These are phyloP conservation scores for Nephrotoma flavescens DNA, from an alignment of 2,888 invertebrate genomes.

Conservation along the genomic window DNA sequence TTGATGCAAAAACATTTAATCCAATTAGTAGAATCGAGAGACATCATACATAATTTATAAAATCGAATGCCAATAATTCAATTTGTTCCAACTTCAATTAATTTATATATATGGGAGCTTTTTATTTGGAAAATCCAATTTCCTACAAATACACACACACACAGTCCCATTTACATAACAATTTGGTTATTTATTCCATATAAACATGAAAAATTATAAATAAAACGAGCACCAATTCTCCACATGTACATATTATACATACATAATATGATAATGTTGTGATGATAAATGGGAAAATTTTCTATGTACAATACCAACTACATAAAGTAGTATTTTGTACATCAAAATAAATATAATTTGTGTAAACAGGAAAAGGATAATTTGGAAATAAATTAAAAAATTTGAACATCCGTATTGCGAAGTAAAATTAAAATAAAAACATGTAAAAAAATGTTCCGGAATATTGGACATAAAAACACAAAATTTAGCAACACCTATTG, in stretches of 20 bases:
- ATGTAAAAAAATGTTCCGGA: background rate
- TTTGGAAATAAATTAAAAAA: background rate
- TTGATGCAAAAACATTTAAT: background rate
- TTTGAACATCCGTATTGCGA: background rate
- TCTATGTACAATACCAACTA: background rate
- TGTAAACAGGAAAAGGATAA: background rate
- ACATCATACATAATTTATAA: background rate
- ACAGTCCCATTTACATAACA: background rate
- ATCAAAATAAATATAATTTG: background rate
- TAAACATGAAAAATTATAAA: background rate
- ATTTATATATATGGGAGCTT: background rate
- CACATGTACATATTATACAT: background rate
- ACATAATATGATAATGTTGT: background rate
- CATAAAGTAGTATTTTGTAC: background rate
- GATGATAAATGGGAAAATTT: background rate
- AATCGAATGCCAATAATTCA: background rate
- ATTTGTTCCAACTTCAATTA: background rate
- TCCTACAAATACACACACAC: background rate
- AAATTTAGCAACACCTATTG: background rate
- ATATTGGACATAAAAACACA: background rate
- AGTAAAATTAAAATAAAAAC: background rate
- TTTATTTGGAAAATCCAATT: background rate
- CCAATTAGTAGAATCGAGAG: background rate
- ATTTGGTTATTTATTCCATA: background rate
- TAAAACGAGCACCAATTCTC: background rate